Evolutionary conservation across 2,888 invertebrate species (phyloP).

Genomic region (Petrolisthes manimaculis): DNA sequence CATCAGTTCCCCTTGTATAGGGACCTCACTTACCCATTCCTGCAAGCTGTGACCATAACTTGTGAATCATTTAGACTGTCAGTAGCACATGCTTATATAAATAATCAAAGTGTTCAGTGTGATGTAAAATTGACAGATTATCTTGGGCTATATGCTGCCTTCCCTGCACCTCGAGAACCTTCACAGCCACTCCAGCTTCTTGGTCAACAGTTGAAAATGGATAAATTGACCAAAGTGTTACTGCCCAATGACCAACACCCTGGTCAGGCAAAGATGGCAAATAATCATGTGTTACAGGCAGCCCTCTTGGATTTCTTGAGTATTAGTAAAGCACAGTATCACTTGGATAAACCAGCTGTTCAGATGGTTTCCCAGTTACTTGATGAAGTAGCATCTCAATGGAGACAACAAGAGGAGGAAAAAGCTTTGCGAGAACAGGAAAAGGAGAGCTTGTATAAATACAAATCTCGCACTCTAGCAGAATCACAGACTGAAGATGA

Average conservation of each 20-base stretch:
- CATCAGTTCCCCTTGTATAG: constrained; percentile 76
- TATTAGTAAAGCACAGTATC: constrained; percentile 24
- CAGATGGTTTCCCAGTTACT: constrained; percentile 74
- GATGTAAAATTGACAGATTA: constrained; percentile 29
- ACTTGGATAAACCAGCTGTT: constrained; percentile 27
- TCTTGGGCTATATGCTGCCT: constrained; percentile 38
- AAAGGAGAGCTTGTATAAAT: constrained; percentile 77
- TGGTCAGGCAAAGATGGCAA: constrained; percentile 23
- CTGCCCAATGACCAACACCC: constrained; percentile 44
- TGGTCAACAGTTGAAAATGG: constrained; percentile 18
- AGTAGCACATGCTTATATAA: constrained; percentile 18
- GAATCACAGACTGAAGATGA: constrained; percentile 69
- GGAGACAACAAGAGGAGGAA: constrained; percentile 82
- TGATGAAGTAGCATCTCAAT: constrained; percentile 77
- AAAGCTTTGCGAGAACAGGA: constrained; percentile 79
- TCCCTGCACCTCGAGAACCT: constrained; percentile 53
- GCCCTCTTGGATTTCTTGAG: constrained; percentile 55
- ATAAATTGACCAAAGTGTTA: constrained; percentile 14
- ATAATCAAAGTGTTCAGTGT: constrained; percentile 26
- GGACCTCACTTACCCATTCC: constrained; percentile 82
- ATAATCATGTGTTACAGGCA: constrained; percentile 40
- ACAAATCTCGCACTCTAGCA: constrained; percentile 57
- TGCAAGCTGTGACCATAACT: constrained; percentile 72
- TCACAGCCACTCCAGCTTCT: constrained; percentile 45
- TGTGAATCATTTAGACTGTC: constrained; percentile 52